phyloP scores from a whole-genome alignment of 2,888 invertebrate genomes.

The Disparrhopalites patrizii region DNA sequence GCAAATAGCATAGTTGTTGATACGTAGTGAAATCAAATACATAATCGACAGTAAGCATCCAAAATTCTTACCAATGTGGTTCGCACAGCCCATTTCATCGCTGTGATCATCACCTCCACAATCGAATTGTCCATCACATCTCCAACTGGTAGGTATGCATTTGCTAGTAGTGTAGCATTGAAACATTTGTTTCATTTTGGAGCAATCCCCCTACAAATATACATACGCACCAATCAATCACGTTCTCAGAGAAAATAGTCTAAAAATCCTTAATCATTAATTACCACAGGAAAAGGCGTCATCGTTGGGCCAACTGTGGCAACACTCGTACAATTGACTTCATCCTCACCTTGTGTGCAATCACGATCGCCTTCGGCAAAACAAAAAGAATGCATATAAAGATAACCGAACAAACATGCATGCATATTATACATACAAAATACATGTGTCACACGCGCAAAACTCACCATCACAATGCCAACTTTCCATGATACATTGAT shows the following conservation, averaged over 20 bases:
- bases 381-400: neutral
- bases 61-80: neutral
- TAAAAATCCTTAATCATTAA: neutral
- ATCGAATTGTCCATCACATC: constrained; percentile 64
- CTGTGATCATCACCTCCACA: constrained; percentile 63
- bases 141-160: constrained; percentile 55
- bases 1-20: too few relatives aligned
- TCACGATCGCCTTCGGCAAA: constrained; percentile 39
- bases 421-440: neutral
- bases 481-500: constrained; percentile 39
- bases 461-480: constrained; percentile 28
- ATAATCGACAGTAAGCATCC: too few relatives aligned
- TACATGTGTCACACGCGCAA: neutral
- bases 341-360: constrained; percentile 58
- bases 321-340: constrained; percentile 61
- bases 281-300: constrained; percentile 22
- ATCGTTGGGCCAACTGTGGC: constrained; percentile 29
- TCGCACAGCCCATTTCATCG: constrained; percentile 63
- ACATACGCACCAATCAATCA: too few relatives aligned
- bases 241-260: too few relatives aligned
- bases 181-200: constrained; percentile 65
- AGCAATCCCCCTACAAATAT: constrained; percentile 39
- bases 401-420: neutral
- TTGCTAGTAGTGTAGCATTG: constrained; percentile 62
- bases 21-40: too few relatives aligned